Conservation (phyloP, 2,888 invertebrate species). For the Molanna angustata region DNA sequence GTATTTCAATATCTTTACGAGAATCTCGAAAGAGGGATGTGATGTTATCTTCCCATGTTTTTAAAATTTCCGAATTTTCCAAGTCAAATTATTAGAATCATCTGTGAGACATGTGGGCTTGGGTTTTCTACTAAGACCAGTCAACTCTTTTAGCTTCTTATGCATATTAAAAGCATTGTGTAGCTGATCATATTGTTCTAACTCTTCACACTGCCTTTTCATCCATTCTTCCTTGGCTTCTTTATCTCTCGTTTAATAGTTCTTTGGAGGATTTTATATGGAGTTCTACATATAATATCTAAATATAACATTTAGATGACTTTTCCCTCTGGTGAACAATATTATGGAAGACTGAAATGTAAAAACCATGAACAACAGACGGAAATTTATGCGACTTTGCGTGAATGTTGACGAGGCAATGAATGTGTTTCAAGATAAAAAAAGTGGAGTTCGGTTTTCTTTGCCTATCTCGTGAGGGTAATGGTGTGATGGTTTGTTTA, state of each 20-base stretch:
- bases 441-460: too few relatives aligned
- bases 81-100: neutral
- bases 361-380: too few relatives aligned
- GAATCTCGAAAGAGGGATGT: too few relatives aligned
- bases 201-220: conserved; percentile 3
- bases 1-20: neutral
- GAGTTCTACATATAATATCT: too few relatives aligned
- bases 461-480: too few relatives aligned
- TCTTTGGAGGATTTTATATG: conserved; percentile 4
- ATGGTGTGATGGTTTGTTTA: too few relatives aligned
- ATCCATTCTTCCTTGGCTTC: conserved; percentile 1
- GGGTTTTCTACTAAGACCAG: conserved; percentile 1
- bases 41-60: conserved; percentile 6
- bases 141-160: conserved; percentile 3
- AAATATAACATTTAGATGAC: too few relatives aligned
- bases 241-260: conserved; percentile 5
- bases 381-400: too few relatives aligned
- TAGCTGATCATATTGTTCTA: conserved; percentile 3
- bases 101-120: conserved; percentile 4
- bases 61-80: neutral
- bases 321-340: too few relatives aligned
- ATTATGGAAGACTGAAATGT: too few relatives aligned
- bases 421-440: too few relatives aligned
- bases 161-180: neutral
- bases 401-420: too few relatives aligned